phyloP scores from a whole-genome alignment of 1,140 invertebrate genomes.

The Asbolus verrucosus region DNA sequence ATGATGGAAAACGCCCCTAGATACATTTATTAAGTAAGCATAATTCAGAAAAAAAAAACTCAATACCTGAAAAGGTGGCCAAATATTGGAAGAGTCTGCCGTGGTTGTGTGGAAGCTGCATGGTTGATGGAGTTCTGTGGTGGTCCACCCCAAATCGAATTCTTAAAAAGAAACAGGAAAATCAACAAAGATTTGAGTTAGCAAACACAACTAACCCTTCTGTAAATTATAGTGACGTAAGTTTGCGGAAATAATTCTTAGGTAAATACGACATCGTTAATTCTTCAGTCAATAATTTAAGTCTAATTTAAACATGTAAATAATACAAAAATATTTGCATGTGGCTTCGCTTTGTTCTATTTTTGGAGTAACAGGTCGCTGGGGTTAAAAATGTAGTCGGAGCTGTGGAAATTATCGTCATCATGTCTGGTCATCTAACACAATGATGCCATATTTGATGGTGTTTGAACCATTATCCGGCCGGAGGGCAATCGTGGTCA shows the following conservation, averaged over 20 bases:
- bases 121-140: not conserved
- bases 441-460: conserved; percentile 29
- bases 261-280: conserved; percentile 6
- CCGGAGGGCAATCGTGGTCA: not conserved
- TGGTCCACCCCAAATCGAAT: too few species aligned
- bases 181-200: conserved; percentile 9
- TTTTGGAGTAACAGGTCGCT: conserved; percentile 16
- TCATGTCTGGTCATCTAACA: conserved; percentile 26
- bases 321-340: conserved; percentile 31
- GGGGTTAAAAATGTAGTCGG: conserved; percentile 28
- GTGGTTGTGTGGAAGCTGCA: conserved; percentile 33
- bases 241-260: conserved; percentile 20
- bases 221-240: conserved; percentile 9
- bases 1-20: conserved; percentile 57
- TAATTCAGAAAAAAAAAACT: not conserved
- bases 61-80: conserved; percentile 55
- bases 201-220: conserved; percentile 2
- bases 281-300: conserved; percentile 1
- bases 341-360: conserved; percentile 2
- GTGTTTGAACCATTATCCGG: conserved; percentile 2
- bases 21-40: too few species aligned
- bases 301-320: not conserved
- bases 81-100: conserved; percentile 56
- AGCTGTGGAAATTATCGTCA: conserved; percentile 4
- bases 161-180: conserved; percentile 21